phyloP scores from a whole-genome alignment of 2,888 invertebrate genomes.

The Anthophora plumipes region DNA sequence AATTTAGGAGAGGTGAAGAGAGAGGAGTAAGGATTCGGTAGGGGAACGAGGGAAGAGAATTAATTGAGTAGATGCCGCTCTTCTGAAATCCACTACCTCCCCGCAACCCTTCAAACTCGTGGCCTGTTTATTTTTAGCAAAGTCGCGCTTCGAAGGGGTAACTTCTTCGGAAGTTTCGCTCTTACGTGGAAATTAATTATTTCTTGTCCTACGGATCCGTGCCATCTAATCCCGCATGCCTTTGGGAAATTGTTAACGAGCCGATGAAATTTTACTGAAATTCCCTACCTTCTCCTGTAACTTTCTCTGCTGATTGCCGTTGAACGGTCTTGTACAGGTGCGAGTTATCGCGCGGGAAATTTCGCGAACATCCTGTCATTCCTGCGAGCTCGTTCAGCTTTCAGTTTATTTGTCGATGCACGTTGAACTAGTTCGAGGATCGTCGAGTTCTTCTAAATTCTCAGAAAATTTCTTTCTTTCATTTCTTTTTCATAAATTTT shows the following conservation, averaged over 20 bases:
- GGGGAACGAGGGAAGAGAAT: conserved; percentile 28
- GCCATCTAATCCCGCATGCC: conserved; percentile 28
- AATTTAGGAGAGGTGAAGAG: not conserved
- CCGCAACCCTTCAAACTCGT: not conserved
- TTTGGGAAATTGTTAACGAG: conserved; percentile 44
- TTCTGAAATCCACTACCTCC: not conserved
- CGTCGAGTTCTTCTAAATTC: too few relatives aligned
- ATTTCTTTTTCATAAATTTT: too few relatives aligned
- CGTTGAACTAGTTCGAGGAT: too few relatives aligned
- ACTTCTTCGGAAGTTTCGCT: conserved; percentile 9
- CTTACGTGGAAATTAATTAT: conserved; percentile 42
- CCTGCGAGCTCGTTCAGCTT: too few relatives aligned
- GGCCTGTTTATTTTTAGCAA: conserved; percentile 36
- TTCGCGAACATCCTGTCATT: too few relatives aligned
- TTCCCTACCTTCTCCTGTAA: not conserved
- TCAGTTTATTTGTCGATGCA: too few relatives aligned
- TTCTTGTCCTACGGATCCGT: conserved; percentile 5
- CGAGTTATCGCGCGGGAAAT: not conserved
- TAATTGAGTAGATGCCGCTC: conserved; percentile 49
- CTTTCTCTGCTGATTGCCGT: not conserved
- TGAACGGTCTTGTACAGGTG: too few relatives aligned
- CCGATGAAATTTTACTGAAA: conserved; percentile 30
- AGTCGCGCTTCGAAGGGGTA: not conserved
- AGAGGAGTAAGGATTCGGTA: not conserved
- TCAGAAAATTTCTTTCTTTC: too few relatives aligned